Conservation (phyloP, 1,140 invertebrate genomes). For the Rhizoglyphus robini region DNA sequence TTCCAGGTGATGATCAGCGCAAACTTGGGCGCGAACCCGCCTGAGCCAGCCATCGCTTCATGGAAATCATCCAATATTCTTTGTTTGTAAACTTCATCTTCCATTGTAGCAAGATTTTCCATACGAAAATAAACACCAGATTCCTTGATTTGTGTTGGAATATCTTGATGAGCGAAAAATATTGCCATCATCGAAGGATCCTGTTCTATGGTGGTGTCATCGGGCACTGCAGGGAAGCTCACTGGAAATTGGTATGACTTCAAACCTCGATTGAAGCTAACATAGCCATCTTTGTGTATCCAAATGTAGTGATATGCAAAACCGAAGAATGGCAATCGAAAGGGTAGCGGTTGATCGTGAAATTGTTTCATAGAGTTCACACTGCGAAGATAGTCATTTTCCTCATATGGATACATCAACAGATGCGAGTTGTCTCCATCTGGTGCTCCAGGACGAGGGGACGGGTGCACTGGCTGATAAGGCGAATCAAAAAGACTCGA, state of each 20-base stretch:
- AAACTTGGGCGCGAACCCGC: slow-evolving; percentile 76
- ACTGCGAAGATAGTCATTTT: slow-evolving; percentile 15
- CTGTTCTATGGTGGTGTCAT: slow-evolving; percentile 66
- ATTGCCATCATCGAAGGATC: slow-evolving; percentile 87
- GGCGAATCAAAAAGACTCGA: too few relatives aligned
- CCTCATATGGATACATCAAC: slow-evolving; percentile 25
- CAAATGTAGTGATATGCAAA: slow-evolving; percentile 85
- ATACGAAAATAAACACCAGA: slow-evolving; percentile 47
- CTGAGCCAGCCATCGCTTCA: slow-evolving; percentile 72
- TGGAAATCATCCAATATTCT: slow-evolving; percentile 72
- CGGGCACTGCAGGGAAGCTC: slow-evolving; percentile 56
- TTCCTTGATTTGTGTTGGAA: slow-evolving; percentile 39
- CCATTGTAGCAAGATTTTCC: slow-evolving; percentile 38
- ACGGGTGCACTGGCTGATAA: not conserved
- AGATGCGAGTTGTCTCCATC: not conserved
- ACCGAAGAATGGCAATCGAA: slow-evolving; percentile 80
- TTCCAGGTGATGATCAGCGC: slow-evolving; percentile 85
- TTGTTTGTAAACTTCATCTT: slow-evolving; percentile 54
- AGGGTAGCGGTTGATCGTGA: slow-evolving; percentile 36
- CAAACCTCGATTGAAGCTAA: slow-evolving; percentile 81
- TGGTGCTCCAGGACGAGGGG: not conserved
- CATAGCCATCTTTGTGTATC: slow-evolving; percentile 66
- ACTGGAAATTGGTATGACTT: slow-evolving; percentile 61
- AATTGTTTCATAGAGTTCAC: slow-evolving; percentile 28
- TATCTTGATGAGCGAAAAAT: slow-evolving; percentile 72